A percentile compares a stretch with the other conserved stretches of the same genome.
Evolutionary conservation across 2,888 invertebrate genomes (phyloP).

Genomic region (Caenorhabditis macrosperma): DNA sequence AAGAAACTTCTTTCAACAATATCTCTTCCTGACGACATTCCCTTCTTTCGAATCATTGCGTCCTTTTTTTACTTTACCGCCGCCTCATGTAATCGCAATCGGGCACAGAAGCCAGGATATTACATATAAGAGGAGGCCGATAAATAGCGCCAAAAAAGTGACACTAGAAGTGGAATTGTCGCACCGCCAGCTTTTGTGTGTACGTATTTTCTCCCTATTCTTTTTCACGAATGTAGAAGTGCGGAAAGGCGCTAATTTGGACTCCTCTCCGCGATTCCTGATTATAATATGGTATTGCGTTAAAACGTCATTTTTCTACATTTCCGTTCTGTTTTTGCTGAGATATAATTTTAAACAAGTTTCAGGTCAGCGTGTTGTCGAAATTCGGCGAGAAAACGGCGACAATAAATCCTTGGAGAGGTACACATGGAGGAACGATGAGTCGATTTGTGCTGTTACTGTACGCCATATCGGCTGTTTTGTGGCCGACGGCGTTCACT

Average conservation of each 20-base stretch:
- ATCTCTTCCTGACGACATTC: not conserved
- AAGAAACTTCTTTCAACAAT: not conserved
- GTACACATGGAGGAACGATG: slow-evolving; percentile 57
- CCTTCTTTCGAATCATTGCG: slow-evolving; percentile 29
- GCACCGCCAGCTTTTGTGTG: slow-evolving; percentile 34
- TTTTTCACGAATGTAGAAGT: slow-evolving; percentile 3
- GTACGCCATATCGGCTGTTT: slow-evolving; percentile 13
- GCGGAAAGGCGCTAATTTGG: slow-evolving; percentile 55
- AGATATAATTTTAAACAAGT: not conserved
- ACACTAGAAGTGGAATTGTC: slow-evolving; percentile 48
- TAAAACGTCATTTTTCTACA: not conserved
- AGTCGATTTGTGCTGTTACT: slow-evolving; percentile 35
- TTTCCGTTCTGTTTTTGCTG: not conserved
- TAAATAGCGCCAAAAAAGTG: slow-evolving; percentile 39
- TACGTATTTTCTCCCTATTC: slow-evolving; percentile 33
- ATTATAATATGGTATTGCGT: slow-evolving; percentile 48
- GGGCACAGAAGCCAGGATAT: slow-evolving; percentile 37
- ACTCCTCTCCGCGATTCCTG: slow-evolving; percentile 32
- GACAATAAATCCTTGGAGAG: slow-evolving; percentile 2
- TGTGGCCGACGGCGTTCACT: slow-evolving; percentile 14
- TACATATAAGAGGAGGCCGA: slow-evolving; percentile 43
- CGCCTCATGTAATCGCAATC: slow-evolving; percentile 22
- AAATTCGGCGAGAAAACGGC: slow-evolving; percentile 2
- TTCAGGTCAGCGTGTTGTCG: slow-evolving; percentile 45
- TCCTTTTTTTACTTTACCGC: slow-evolving; percentile 12